Base-by-base conservation (phyloP, 2,888 invertebrate genomes). In the Xylota sylvarum region DNA sequence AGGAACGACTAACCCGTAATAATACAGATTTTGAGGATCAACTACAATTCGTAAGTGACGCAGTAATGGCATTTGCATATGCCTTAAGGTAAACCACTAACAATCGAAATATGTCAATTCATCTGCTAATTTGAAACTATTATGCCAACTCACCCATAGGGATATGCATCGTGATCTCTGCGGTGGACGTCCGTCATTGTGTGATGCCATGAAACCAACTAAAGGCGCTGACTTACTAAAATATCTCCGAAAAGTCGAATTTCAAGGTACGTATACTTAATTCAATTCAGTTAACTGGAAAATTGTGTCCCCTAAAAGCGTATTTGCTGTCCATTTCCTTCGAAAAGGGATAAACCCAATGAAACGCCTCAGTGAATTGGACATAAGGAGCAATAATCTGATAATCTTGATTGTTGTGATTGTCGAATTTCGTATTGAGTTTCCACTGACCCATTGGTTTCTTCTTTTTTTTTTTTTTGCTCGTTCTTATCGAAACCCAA, bases 11-110 rank as follows among this genome's bases (percentile, higher is more conserved):
- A 5, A 95, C 96, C 0, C 94, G 94, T 55, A 94, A 96, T 77
- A 96, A 97, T 90, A 97, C 97, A 0, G 96, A 96, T 89, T 97
- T 97, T 89, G 98, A 99, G 92, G 96, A 97, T 88, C 98, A 98
- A 92, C 94, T 99, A 88, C 98, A 99, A 93, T 99, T 98, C 92
- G 98, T 99, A 35, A 97, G 97, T 37, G 98, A 99, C 91, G 98
- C 98, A 19, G 98, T 98, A 0, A 95, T 98, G 96, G 97, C 98
- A 0, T 98, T 98, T 92, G 98, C 97, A 0, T 96, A 97, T 90
- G 98, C 98, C 52, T 95, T 97, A 89, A 94, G 95, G 96, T 96
- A 92, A 94, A 1, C 46, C 5, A 7, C 10, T 7, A 55, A 32
- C 5, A 62, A 30, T n/a, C 23, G 35, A 19, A 48, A 50, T 30